phyloP scores from a whole-genome alignment of 2,888 invertebrate genomes.

The Cryptocheilus praepositus region DNA sequence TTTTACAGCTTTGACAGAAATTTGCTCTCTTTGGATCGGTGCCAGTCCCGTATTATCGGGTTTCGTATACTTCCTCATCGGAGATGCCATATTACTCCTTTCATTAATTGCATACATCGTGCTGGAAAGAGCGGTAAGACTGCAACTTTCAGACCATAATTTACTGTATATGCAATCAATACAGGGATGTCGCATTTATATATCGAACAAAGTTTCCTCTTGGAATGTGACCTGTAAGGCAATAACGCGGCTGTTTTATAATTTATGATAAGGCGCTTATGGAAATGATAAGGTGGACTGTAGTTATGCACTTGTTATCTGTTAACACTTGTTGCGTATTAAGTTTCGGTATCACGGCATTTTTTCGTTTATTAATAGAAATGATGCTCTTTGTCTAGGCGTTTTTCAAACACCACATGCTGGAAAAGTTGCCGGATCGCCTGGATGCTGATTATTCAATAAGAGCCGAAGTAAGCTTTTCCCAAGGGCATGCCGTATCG shows the following conservation, averaged over 20 bases:
- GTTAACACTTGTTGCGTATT: conserved; percentile 3
- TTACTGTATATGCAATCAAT: too few relatives aligned
- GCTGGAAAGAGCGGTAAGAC: conserved; percentile 81
- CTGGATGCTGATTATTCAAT: conserved; percentile 59
- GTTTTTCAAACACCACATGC: conserved; percentile 84
- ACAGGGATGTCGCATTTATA: not conserved
- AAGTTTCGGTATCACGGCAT: not conserved
- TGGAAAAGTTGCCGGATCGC: conserved; percentile 60
- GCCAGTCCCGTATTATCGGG: conserved; percentile 88
- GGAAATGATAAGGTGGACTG: conserved; percentile 39
- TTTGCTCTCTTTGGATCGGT: conserved; percentile 88
- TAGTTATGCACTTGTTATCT: conserved; percentile 1
- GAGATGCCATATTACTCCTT: conserved; percentile 83
- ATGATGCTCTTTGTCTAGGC: conserved; percentile 61
- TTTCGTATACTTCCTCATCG: conserved; percentile 92
- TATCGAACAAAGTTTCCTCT: not conserved
- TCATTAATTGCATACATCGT: conserved; percentile 84
- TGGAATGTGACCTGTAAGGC: not conserved
- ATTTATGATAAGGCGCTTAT: conserved; percentile 48
- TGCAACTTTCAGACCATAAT: not conserved
- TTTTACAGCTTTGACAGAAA: conserved; percentile 89
- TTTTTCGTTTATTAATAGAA: conserved; percentile 6
- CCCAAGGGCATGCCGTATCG: conserved; percentile 70
- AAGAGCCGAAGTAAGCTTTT: conserved; percentile 64
- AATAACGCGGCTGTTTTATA: conserved; percentile 34